These are phyloP conservation scores for Cryptosula pallasiana DNA, from an alignment of 2,888 invertebrate species.

Conservation along the genomic window DNA sequence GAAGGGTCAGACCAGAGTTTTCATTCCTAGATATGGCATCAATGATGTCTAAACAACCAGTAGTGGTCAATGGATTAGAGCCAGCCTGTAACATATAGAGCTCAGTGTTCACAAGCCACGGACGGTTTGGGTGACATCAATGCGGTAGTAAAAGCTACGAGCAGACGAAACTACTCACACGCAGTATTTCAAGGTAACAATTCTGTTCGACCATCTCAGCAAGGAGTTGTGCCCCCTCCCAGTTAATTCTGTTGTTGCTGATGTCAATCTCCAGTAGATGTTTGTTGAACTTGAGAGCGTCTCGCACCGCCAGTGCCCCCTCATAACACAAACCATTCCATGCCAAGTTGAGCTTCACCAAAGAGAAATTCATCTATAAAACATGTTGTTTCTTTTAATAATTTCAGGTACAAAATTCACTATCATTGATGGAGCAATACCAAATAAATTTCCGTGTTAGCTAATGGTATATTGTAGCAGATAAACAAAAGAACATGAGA, in stretches of 20 bases:
- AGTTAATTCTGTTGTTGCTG: constrained; percentile 48
- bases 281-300: constrained; percentile 39
- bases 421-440: no score
- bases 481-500: no score
- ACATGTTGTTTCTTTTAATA: no score
- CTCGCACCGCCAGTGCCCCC: constrained; percentile 44
- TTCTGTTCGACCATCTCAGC: constrained; percentile 41
- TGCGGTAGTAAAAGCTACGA: no score
- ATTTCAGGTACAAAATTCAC: no score
- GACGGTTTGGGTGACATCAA: no score
- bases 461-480: no score
- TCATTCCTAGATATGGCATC: constrained; percentile 24
- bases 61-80: constrained; percentile 20
- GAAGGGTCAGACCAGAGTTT: not conserved
- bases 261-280: constrained; percentile 40
- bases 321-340: constrained; percentile 50
- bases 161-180: no score
- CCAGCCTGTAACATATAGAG: not conserved
- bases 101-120: no score
- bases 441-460: no score
- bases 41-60: constrained; percentile 24
- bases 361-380: constrained; percentile 11
- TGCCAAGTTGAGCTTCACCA: constrained; percentile 33
- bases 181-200: constrained; percentile 38
- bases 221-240: constrained; percentile 45